A percentile compares a stretch with the other conserved stretches of the same genome.
Conservation (phyloP, 2,888 invertebrate genomes). For the Acrobasis repandana region DNA sequence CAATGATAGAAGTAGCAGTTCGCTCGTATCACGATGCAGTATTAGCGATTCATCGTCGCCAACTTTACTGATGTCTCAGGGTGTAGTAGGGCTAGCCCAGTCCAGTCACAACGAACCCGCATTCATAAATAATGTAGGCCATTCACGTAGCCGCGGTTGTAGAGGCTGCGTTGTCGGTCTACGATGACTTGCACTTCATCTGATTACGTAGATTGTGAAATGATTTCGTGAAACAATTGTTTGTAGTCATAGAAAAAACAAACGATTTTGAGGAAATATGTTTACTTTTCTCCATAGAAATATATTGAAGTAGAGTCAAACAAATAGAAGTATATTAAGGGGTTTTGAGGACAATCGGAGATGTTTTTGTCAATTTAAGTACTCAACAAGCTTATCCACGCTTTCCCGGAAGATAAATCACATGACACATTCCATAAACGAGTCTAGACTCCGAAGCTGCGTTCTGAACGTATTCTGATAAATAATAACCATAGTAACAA, state of each 20-base stretch:
- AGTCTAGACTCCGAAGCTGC: no score
- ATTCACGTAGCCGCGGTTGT: neutral
- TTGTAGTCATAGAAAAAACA: no score
- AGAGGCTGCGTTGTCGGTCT: neutral
- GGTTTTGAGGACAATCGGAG: no score
- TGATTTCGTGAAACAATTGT: neutral
- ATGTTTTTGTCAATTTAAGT: no score
- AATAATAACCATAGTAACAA: neutral
- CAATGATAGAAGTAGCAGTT: no score
- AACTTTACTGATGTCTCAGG: neutral
- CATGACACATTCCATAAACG: no score
- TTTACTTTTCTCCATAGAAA: no score
- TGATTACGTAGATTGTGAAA: neutral
- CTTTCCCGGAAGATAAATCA: no score
- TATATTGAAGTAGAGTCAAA: no score
- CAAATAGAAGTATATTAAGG: no score
- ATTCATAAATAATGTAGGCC: slow-evolving; percentile 16
- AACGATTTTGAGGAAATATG: no score
- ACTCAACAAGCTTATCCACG: no score
- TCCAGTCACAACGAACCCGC: slow-evolving; percentile 9
- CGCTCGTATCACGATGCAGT: neutral
- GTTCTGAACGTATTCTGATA: neutral
- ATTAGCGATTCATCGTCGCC: neutral
- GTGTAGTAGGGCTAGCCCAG: neutral
- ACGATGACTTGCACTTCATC: slow-evolving; percentile 1